Percentiles rank a stretch among this genome's conserved stretches.
Evolutionary conservation across 2,888 invertebrate species (phyloP).

Genomic region (Acanthosepion pharaonis): DNA sequence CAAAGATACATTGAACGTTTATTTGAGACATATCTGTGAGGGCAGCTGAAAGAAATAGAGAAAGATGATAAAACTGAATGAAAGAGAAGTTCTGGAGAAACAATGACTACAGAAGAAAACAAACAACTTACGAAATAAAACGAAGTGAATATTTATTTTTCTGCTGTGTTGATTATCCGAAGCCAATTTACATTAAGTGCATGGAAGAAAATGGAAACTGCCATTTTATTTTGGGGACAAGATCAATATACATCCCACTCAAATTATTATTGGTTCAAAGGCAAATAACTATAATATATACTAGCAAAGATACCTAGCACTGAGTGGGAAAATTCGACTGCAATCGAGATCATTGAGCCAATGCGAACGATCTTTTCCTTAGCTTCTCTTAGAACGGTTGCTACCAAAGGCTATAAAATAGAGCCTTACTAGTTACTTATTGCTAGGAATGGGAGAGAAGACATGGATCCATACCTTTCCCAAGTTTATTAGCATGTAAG

Average conservation of each 20-base stretch:
- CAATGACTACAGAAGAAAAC: not conserved
- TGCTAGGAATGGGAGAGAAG: too few species aligned
- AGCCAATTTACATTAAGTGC: conserved; percentile 9
- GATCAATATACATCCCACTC: not conserved
- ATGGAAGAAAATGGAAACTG: not conserved
- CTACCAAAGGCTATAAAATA: too few species aligned
- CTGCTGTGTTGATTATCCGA: not conserved
- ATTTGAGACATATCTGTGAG: not conserved
- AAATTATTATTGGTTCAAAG: not conserved
- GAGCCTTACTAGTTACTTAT: too few species aligned
- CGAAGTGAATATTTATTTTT: not conserved
- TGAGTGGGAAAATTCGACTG: too few species aligned
- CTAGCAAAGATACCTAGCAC: too few species aligned
- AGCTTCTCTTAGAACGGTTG: too few species aligned
- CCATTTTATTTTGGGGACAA: not conserved
- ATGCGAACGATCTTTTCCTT: too few species aligned
- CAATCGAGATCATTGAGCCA: too few species aligned
- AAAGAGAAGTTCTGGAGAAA: not conserved
- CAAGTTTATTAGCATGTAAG: too few species aligned
- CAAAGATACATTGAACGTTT: too few species aligned
- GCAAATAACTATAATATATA: not conserved
- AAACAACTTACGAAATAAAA: not conserved
- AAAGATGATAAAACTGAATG: not conserved
- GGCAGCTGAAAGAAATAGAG: not conserved
- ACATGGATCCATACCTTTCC: too few species aligned